phyloP scores from a whole-genome alignment of 2,888 invertebrate genomes.

The Andrena fulva region DNA sequence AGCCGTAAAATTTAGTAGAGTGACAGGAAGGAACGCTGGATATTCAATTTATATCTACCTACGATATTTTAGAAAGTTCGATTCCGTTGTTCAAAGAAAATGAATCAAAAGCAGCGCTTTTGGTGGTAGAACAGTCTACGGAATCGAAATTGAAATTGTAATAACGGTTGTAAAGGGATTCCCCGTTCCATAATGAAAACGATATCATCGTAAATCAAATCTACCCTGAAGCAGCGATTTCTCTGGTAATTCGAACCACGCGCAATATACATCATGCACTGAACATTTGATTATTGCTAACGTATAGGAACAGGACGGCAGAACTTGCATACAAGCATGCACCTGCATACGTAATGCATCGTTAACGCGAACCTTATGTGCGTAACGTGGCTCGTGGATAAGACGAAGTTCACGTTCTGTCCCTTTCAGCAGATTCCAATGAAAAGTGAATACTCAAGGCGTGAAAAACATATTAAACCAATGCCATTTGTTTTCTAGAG shows the following conservation, averaged over 20 bases:
- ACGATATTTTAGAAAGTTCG: background rate
- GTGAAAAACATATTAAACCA: background rate
- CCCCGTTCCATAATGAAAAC: background rate
- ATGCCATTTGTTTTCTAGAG: background rate
- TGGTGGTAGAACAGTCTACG: background rate
- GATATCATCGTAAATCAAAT: background rate
- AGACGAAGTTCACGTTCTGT: background rate
- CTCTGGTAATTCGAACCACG: background rate
- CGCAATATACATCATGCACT: background rate
- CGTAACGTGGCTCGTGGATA: background rate
- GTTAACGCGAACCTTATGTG: constrained; percentile 4
- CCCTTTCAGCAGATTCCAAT: background rate
- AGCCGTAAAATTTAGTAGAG: too few species aligned
- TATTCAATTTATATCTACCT: too few species aligned
- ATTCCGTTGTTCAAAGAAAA: background rate
- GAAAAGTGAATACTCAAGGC: too few species aligned
- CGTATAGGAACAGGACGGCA: background rate
- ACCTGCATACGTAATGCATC: constrained; percentile 8
- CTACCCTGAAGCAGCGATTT: background rate
- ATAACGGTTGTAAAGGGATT: background rate
- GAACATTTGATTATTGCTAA: constrained; percentile 1
- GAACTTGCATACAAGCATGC: background rate
- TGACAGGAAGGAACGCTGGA: too few species aligned
- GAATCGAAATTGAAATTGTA: background rate
- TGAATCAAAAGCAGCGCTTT: background rate